Evolutionary conservation across 2,888 invertebrate genomes (phyloP).

Genomic region (Seira sanloemensis): DNA sequence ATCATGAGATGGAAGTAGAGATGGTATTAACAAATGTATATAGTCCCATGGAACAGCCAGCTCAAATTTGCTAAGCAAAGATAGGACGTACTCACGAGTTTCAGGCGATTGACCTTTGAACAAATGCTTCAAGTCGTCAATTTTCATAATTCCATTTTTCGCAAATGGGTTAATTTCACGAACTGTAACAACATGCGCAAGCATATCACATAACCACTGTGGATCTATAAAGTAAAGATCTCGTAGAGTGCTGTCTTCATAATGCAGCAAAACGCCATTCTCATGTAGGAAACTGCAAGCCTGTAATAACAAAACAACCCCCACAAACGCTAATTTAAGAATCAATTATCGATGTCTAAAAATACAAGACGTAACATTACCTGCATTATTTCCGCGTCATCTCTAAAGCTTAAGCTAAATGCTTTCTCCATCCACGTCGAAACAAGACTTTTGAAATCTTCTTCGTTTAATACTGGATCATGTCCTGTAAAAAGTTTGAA

Average conservation of each 20-base stretch:
- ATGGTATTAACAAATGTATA: conserved; percentile 92
- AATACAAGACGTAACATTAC: conserved; percentile 32
- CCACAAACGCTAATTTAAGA: conserved; percentile 75
- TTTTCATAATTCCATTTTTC: conserved; percentile 92
- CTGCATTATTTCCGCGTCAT: conserved; percentile 74
- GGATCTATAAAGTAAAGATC: conserved; percentile 98
- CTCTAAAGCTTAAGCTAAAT: conserved; percentile 70
- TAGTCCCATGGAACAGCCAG: conserved; percentile 97
- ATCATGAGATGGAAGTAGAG: conserved; percentile 88
- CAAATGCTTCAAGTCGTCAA: conserved; percentile 92
- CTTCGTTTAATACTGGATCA: conserved; percentile 90
- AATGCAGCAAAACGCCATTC: conserved; percentile 95
- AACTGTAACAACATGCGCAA: conserved; percentile 97
- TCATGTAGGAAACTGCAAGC: conserved; percentile 98
- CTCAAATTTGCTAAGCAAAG: conserved; percentile 96
- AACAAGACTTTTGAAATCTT: conserved; percentile 81
- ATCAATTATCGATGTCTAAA: not conserved
- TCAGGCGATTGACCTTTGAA: conserved; percentile 86
- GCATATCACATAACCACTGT: conserved; percentile 98
- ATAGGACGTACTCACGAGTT: conserved; percentile 89
- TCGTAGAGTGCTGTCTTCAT: conserved; percentile 94
- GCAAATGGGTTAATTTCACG: conserved; percentile 91
- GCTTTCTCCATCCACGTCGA: conserved; percentile 71
- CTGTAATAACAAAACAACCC: conserved; percentile 89
- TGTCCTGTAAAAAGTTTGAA: conserved; percentile 77